Evolutionary conservation across 2,888 invertebrate genomes (phyloP).

Genomic region (Protonemura montana): DNA sequence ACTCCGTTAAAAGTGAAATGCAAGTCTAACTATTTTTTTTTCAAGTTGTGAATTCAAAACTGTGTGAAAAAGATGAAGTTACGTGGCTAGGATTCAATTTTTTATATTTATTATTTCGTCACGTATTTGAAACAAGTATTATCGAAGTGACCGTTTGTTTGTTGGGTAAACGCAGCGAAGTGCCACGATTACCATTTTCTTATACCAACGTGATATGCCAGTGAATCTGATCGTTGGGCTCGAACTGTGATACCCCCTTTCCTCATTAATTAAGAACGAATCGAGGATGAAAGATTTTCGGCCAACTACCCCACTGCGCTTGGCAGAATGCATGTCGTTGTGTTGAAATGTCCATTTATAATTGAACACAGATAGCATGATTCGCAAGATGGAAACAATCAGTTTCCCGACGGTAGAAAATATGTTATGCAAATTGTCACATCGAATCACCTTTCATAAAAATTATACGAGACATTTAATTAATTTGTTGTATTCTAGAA

Average conservation of each 20-base stretch:
- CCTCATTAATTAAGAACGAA: not conserved
- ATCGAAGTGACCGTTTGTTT: not conserved
- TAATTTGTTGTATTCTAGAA: not conserved
- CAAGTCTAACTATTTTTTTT: not conserved
- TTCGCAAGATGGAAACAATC: not conserved
- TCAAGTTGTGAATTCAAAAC: not conserved
- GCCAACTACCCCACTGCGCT: not conserved
- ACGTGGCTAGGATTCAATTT: not conserved
- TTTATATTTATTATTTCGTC: not conserved
- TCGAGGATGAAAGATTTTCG: not conserved
- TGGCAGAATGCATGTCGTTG: not conserved
- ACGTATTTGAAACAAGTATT: not conserved
- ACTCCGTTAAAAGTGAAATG: not conserved
- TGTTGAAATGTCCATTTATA: not conserved
- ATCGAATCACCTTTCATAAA: not conserved
- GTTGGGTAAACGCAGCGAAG: not conserved
- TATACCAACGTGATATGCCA: not conserved
- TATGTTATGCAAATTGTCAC: not conserved
- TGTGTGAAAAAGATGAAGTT: not conserved
- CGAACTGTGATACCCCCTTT: not conserved
- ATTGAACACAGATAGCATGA: not conserved
- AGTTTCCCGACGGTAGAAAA: not conserved
- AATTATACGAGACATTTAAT: conserved; percentile 7
- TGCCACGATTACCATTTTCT: not conserved
- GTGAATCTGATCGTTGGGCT: not conserved